Conservation (phyloP, 1,140 invertebrate genomes). For the Trinorchestia longiramus region DNA sequence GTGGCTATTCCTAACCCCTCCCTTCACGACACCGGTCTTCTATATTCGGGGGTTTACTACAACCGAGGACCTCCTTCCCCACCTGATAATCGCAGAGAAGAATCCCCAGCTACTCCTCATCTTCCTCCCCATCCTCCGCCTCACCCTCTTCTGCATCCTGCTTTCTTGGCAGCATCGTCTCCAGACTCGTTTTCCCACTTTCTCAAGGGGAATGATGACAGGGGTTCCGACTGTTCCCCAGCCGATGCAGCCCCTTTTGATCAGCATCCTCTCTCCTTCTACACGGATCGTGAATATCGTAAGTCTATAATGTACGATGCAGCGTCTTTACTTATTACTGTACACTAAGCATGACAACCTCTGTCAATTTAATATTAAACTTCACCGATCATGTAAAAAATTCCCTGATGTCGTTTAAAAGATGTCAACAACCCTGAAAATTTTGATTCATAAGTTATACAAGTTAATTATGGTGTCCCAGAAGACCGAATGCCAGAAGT, state of each 20-base stretch:
- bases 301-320: background rate
- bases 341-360: conserved; percentile 44
- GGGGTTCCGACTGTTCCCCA: conserved; percentile 88
- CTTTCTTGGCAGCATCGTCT: conserved; percentile 76
- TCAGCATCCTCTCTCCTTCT: conserved; percentile 95
- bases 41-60: conserved; percentile 79
- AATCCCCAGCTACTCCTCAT: conserved; percentile 65
- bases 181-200: conserved; percentile 81
- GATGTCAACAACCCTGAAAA: background rate
- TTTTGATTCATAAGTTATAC: no score
- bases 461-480: no score
- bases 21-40: conserved; percentile 93
- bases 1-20: conserved; percentile 97
- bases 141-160: conserved; percentile 72
- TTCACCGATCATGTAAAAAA: no score
- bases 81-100: conserved; percentile 66
- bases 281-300: conserved; percentile 69
- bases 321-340: background rate
- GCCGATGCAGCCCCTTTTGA: conserved; percentile 91
- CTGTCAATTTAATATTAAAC: no score
- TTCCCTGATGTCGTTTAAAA: no score
- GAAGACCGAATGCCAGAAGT: no score
- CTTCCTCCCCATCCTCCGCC: conserved; percentile 63
- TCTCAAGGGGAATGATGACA: conserved; percentile 78
- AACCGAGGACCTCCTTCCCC: conserved; percentile 65